phyloP scores from a whole-genome alignment of 2,888 invertebrate species.

The Cataglyphis rosenhaueri region DNA sequence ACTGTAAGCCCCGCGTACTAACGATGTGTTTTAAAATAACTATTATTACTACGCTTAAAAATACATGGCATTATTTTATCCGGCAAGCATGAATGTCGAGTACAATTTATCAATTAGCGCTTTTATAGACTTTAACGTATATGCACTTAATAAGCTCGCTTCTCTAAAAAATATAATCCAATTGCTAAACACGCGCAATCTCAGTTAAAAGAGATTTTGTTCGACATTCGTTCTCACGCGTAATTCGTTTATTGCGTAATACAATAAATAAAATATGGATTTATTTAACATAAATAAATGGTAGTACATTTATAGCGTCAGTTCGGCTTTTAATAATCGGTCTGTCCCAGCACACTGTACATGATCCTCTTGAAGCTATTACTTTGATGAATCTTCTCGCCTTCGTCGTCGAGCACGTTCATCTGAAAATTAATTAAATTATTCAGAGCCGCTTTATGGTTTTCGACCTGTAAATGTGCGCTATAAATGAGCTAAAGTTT shows the following conservation, averaged over 20 bases:
- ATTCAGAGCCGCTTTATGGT: neutral
- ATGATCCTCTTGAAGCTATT: conserved; percentile 96
- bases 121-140: neutral
- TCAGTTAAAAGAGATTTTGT: conserved; percentile 10
- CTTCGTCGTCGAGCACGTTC: conserved; percentile 89
- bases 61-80: conserved; percentile 42
- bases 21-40: conserved; percentile 13
- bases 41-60: conserved; percentile 56
- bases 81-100: conserved; percentile 47
- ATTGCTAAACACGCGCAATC: neutral
- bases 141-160: neutral
- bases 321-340: conserved; percentile 86
- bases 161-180: conserved; percentile 9
- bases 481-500: conserved; percentile 14
- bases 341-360: conserved; percentile 95
- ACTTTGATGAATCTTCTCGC: conserved; percentile 95
- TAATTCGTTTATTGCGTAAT: conserved; percentile 56
- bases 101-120: neutral
- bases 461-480: neutral
- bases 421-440: conserved; percentile 86
- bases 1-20: conserved; percentile 38
- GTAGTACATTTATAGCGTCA: conserved; percentile 74
- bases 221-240: conserved; percentile 41
- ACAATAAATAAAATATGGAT: conserved; percentile 78
- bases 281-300: conserved; percentile 75